Evolutionary conservation across 92 coral and sea anemone species (phyloP).

Genomic region (Epizoanthus illoricatus): DNA sequence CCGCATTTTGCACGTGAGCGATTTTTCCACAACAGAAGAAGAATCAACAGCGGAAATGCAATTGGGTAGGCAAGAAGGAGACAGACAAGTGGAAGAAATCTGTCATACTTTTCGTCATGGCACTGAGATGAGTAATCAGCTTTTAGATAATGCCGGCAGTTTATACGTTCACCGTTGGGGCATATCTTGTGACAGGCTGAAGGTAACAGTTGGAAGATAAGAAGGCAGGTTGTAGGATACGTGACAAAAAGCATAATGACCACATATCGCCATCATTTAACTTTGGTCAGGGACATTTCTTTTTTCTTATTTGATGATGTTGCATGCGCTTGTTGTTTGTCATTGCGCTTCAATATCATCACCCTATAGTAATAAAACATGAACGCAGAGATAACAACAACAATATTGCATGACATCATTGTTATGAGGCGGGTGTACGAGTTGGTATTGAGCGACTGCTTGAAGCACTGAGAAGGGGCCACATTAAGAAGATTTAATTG

Average conservation of each 20-base stretch:
- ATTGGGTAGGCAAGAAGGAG: slow-evolving; percentile 18
- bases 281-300: slow-evolving; percentile 6
- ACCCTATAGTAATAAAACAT: not conserved
- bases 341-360: not conserved
- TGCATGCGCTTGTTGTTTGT: not conserved
- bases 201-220: slow-evolving; percentile 50
- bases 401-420: slow-evolving; percentile 23
- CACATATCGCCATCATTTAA: slow-evolving; percentile 38
- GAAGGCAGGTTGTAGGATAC: slow-evolving; percentile 42
- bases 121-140: no score
- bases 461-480: slow-evolving; percentile 53
- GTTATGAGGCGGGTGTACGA: not conserved
- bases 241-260: no score
- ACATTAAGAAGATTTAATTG: slow-evolving; percentile 54
- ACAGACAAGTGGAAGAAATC: not conserved
- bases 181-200: slow-evolving; percentile 44
- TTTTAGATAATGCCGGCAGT: no score
- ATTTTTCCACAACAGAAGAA: slow-evolving; percentile 36
- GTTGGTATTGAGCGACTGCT: slow-evolving; percentile 15
- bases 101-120: no score
- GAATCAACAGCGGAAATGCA: slow-evolving; percentile 49
- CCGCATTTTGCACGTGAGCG: not conserved
- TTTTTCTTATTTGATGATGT: no score
- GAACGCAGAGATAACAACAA: slow-evolving; percentile 22
- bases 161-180: no score